Conservation (phyloP, 2,888 invertebrate genomes). For the Agrilus cyanescens region DNA sequence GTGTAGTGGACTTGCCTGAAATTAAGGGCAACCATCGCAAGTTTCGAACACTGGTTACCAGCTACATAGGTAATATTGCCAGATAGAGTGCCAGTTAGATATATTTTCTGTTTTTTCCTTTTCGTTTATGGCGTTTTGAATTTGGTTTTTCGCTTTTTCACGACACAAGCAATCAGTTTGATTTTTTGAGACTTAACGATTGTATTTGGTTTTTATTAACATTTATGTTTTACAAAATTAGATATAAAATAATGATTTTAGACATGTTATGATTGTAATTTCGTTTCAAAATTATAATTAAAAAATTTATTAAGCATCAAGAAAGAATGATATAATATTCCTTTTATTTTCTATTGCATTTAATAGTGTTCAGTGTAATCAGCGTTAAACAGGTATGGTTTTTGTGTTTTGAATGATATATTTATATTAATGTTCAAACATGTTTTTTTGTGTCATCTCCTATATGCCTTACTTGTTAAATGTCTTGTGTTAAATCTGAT, state of each 20-base stretch:
- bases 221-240: too few species aligned
- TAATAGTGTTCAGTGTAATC: too few species aligned
- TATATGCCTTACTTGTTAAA: too few species aligned
- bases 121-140: neutral
- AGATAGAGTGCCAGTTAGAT: conserved; percentile 9
- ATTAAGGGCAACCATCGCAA: conserved; percentile 98
- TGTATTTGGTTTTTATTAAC: neutral
- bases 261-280: too few species aligned
- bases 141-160: neutral
- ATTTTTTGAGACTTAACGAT: conserved; percentile 2
- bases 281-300: too few species aligned
- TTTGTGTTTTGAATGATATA: too few species aligned
- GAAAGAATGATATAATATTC: conserved; percentile 2
- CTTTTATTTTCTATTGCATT: too few species aligned
- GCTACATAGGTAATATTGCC: conserved; percentile 85
- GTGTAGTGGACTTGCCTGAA: conserved; percentile 93
- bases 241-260: too few species aligned
- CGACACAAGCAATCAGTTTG: conserved; percentile 1
- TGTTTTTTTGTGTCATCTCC: too few species aligned
- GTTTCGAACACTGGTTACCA: conserved; percentile 99
- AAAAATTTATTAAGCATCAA: neutral
- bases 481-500: too few species aligned
- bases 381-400: too few species aligned
- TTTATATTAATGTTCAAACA: too few species aligned
- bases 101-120: conserved; percentile 8